Evolutionary conservation across 2,797 vertebrate species (phyloP).

Genomic region (Pipistrellus pipistrellus): DNA sequence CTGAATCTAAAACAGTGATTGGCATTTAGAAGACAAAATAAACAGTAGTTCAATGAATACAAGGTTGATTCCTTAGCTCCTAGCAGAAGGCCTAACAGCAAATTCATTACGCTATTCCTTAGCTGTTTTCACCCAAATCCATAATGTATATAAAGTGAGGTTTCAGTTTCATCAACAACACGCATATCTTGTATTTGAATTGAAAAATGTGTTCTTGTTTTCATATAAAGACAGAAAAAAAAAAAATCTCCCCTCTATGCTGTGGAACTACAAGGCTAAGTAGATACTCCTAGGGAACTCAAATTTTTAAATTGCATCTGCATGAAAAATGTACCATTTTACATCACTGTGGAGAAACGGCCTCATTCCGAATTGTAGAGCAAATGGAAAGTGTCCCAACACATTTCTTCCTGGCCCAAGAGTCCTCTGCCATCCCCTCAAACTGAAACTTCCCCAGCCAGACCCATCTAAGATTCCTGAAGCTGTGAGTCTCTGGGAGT

Average conservation of each 20-base stretch:
- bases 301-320: constrained; percentile 5
- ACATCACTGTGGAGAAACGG: not conserved
- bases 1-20: constrained; percentile 44
- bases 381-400: not conserved
- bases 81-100: not conserved
- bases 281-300: not conserved
- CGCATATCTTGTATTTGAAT: not conserved
- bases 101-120: constrained; percentile 23
- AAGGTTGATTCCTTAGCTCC: not conserved
- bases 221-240: not conserved
- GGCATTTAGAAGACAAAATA: not conserved
- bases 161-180: constrained; percentile 21
- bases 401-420: not conserved
- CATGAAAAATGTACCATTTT: not conserved
- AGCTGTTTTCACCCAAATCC: constrained; percentile 34
- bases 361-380: constrained; percentile 9
- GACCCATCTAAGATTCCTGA: constrained; percentile 41
- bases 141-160: not conserved
- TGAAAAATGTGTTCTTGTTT: constrained; percentile 22
- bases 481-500: not conserved
- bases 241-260: not conserved
- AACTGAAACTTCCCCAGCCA: constrained; percentile 5
- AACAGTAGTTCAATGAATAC: not conserved
- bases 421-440: not conserved
- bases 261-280: not conserved